Percentiles rank a stretch among this genome's conserved stretches.
These are phyloP conservation scores for Pseudomyrmex concolor DNA, from an alignment of 1,140 invertebrate genomes.

Conservation along the genomic window DNA sequence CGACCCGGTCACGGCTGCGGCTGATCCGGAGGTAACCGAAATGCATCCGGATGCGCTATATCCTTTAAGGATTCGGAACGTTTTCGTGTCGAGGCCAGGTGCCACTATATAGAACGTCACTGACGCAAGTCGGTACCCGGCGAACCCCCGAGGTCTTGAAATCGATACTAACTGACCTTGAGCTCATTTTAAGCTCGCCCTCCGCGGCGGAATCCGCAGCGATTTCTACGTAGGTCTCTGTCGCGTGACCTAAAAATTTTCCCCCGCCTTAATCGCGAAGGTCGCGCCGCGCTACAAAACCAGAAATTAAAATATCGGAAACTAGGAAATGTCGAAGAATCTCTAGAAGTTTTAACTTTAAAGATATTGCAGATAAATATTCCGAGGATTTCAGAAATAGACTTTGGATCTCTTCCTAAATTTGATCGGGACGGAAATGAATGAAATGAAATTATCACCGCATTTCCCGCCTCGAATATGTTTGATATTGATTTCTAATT, in stretches of 20 bases:
- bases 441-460: no score
- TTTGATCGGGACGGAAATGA: no score
- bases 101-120: constrained; percentile 47
- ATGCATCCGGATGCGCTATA: neutral
- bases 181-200: constrained; percentile 75
- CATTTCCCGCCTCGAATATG: no score
- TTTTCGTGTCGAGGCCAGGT: constrained; percentile 66
- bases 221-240: constrained; percentile 47
- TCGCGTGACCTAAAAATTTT: constrained; percentile 55
- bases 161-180: constrained; percentile 80
- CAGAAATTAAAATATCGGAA: neutral
- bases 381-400: neutral
- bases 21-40: neutral
- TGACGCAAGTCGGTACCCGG: constrained; percentile 74
- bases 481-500: no score
- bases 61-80: constrained; percentile 67
- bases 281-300: no score
- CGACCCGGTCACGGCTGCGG: neutral
- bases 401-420: no score
- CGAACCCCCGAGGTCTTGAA: constrained; percentile 71
- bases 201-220: constrained; percentile 61
- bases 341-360: neutral
- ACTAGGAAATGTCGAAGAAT: neutral
- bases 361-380: neutral
- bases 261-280: no score